These are phyloP conservation scores for Phoebastria nigripes DNA, from an alignment of 2,797 vertebrate species.

Conservation along the genomic window DNA sequence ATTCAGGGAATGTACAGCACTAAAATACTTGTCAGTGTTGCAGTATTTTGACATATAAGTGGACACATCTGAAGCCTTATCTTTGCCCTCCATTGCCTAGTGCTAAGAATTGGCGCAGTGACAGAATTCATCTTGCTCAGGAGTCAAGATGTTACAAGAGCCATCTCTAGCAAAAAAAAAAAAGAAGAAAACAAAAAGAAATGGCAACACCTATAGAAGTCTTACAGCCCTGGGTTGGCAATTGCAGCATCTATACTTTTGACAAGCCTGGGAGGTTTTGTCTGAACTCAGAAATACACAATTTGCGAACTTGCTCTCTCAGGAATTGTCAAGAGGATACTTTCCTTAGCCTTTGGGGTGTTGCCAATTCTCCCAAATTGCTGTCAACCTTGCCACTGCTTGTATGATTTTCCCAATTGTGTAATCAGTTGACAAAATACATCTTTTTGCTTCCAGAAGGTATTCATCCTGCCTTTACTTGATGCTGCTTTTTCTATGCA, in stretches of 20 bases:
- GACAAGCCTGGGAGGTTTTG: background rate
- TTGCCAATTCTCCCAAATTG: constrained; percentile 10
- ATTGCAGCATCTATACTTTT: background rate
- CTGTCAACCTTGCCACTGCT: constrained; percentile 4
- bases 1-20: background rate
- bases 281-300: constrained; percentile 12
- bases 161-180: background rate
- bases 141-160: constrained; percentile 28
- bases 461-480: background rate
- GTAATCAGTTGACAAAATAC: background rate
- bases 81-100: constrained; percentile 31
- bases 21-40: constrained; percentile 50
- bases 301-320: background rate
- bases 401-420: constrained; percentile 12
- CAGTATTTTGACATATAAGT: constrained; percentile 47
- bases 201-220: background rate
- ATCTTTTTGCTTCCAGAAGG: background rate
- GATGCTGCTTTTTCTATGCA: background rate
- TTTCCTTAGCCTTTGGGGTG: constrained; percentile 13
- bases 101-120: constrained; percentile 7
- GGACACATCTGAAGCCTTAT: constrained; percentile 44
- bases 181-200: background rate
- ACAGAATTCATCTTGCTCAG: constrained; percentile 41
- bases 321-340: background rate
- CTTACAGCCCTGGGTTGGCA: background rate